phyloP scores from a whole-genome alignment of 2,113 vertebrate species.

The Conger conger region DNA sequence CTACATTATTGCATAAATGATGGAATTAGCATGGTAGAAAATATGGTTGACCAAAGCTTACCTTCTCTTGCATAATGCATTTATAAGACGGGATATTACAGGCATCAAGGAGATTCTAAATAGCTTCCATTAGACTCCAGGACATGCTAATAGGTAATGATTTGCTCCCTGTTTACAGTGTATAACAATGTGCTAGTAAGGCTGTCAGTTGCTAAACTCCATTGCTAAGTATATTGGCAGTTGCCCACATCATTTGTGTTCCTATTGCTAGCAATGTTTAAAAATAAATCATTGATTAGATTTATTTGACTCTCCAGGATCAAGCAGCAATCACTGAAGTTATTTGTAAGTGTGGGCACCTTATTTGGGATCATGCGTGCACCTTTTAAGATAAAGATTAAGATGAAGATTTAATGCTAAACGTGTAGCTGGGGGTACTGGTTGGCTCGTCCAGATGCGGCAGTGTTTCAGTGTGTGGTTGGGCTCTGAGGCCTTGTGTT shows the following conservation, averaged over 20 bases:
- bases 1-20: background rate
- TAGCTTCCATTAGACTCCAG: too few species aligned
- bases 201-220: background rate
- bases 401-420: background rate
- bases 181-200: background rate
- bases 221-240: background rate
- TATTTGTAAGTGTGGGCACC: background rate
- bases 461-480: too few species aligned
- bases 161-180: background rate
- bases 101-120: too few species aligned
- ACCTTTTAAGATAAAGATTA: too few species aligned
- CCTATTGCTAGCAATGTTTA: background rate
- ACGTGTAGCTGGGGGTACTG: too few species aligned
- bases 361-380: background rate
- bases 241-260: background rate
- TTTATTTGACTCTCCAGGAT: background rate
- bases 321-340: background rate
- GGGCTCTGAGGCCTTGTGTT: too few species aligned
- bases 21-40: too few species aligned
- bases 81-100: too few species aligned
- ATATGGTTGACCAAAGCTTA: too few species aligned
- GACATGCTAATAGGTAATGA: too few species aligned
- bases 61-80: too few species aligned
- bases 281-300: background rate
- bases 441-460: too few species aligned